Percentiles rank a stretch among this genome's conserved stretches.
phyloP scores from a whole-genome alignment of 2,888 invertebrate genomes.

The Calliphora vomitoria region DNA sequence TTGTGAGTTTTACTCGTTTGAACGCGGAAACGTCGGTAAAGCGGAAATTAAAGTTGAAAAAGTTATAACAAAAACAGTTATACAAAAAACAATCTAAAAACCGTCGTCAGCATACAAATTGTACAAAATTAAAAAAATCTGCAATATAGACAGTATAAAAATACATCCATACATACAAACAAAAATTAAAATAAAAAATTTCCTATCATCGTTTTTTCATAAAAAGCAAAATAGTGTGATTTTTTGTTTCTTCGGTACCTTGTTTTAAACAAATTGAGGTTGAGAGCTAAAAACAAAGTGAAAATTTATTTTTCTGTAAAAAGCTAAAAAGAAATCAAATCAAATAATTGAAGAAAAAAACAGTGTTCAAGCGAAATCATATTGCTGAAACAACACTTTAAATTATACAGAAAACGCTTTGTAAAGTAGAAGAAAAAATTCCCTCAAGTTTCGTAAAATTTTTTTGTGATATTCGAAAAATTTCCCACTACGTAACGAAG shows the following conservation, averaged over 20 bases:
- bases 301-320: slow-evolving; percentile 78
- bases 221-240: slow-evolving; percentile 79
- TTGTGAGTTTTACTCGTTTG: slow-evolving; percentile 57
- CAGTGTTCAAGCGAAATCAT: slow-evolving; percentile 40
- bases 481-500: slow-evolving; percentile 76
- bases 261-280: slow-evolving; percentile 47
- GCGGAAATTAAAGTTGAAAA: slow-evolving; percentile 40
- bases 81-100: slow-evolving; percentile 15
- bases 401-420: slow-evolving; percentile 65
- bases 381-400: slow-evolving; percentile 61
- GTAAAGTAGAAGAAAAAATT: slow-evolving; percentile 70
- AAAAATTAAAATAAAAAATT: slow-evolving; percentile 42
- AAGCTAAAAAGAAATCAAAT: slow-evolving; percentile 67
- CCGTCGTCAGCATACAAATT: slow-evolving; percentile 59
- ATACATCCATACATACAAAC: slow-evolving; percentile 31
- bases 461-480: slow-evolving; percentile 75
- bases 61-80: slow-evolving; percentile 23
- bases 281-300: slow-evolving; percentile 76
- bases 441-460: slow-evolving; percentile 73
- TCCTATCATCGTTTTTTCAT: slow-evolving; percentile 65
- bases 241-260: slow-evolving; percentile 77
- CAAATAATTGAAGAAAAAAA: slow-evolving; percentile 46
- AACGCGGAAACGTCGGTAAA: slow-evolving; percentile 63
- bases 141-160: slow-evolving; percentile 70
- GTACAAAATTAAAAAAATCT: slow-evolving; percentile 58